Evolutionary conservation across 1,140 invertebrate genomes (phyloP).

Genomic region (Drosophila albomicans): DNA sequence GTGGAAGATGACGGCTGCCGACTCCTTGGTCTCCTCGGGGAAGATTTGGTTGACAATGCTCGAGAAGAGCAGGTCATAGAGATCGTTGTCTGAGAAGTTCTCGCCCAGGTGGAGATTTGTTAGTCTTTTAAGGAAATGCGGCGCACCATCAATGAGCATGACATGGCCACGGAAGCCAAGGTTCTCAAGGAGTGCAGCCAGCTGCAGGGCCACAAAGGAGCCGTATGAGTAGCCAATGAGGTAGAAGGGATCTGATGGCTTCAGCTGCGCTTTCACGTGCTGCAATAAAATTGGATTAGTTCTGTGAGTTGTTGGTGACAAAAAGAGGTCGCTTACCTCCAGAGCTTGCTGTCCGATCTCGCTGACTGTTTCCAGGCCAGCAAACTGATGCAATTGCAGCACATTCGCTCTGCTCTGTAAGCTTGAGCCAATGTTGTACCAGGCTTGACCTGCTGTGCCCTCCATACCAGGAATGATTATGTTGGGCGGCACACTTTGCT

Average conservation of each 20-base stretch:
- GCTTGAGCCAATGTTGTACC: constrained; percentile 67
- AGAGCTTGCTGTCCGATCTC: constrained; percentile 62
- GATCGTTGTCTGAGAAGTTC: constrained; percentile 84
- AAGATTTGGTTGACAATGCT: constrained; percentile 86
- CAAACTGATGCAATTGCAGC: constrained; percentile 67
- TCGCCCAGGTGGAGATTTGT: constrained; percentile 78
- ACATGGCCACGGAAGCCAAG: constrained; percentile 86
- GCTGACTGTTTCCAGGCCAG: constrained; percentile 54
- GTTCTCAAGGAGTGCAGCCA: constrained; percentile 86
- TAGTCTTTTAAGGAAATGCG: constrained; percentile 86
- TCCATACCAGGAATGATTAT: constrained; percentile 94
- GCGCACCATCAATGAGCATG: constrained; percentile 87
- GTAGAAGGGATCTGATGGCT: constrained; percentile 86
- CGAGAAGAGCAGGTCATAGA: constrained; percentile 87
- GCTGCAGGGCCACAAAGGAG: constrained; percentile 86
- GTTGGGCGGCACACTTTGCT: constrained; percentile 84
- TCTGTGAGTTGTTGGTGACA: neutral
- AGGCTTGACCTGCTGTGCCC: constrained; percentile 87
- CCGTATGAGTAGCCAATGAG: constrained; percentile 90
- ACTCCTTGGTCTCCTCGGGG: constrained; percentile 86
- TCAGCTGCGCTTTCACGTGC: constrained; percentile 87
- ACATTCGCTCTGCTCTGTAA: constrained; percentile 60
- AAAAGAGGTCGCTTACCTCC: constrained; percentile 48
- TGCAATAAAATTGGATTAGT: constrained; percentile 18
- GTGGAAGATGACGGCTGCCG: constrained; percentile 83